A percentile compares a stretch with the other conserved stretches of the same genome.
Evolutionary conservation across 1,140 invertebrate genomes (phyloP).

Genomic region (Pseudomyrmex dendroicus): DNA sequence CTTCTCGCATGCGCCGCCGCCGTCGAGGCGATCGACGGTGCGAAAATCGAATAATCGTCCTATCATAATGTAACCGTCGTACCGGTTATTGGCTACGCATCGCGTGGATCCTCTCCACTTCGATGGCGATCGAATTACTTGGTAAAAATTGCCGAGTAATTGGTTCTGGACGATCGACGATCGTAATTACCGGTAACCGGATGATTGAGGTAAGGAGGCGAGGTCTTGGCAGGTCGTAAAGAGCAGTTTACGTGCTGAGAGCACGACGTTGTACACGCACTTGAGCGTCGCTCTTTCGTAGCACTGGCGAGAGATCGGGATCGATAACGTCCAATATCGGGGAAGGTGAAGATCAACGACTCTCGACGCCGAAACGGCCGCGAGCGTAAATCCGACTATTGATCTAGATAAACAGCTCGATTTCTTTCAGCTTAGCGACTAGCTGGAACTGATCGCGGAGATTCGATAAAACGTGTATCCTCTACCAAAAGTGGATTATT

Average conservation of each 20-base stretch:
- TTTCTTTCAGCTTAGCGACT: background rate
- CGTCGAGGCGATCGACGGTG: constrained; percentile 29
- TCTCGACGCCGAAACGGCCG: constrained; percentile 43
- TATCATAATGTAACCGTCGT: constrained; percentile 42
- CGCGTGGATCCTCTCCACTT: constrained; percentile 45
- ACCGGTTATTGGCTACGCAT: constrained; percentile 61
- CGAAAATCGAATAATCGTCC: constrained; percentile 55
- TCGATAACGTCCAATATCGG: constrained; percentile 50
- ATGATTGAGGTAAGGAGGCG: constrained; percentile 69
- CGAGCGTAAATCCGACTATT: constrained; percentile 42
- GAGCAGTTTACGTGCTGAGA: constrained; percentile 75
- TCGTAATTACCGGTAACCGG: constrained; percentile 77
- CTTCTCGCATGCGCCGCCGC: constrained; percentile 13
- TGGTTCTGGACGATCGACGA: constrained; percentile 75
- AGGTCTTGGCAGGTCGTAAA: constrained; percentile 79
- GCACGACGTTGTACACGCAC: constrained; percentile 57
- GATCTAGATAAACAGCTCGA: constrained; percentile 53
- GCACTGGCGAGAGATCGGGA: constrained; percentile 47
- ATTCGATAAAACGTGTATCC: background rate
- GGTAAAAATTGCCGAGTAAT: constrained; percentile 76
- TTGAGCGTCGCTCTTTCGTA: constrained; percentile 21
- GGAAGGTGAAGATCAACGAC: constrained; percentile 55
- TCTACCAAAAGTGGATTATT: constrained; percentile 40
- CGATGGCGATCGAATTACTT: constrained; percentile 67
- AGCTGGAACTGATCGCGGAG: too few species aligned